Evolutionary conservation across 2,797 vertebrate genomes (phyloP), one percentile per base, ranked within the genome.

Genomic region (Heteromormyrus szaboi): DNA sequence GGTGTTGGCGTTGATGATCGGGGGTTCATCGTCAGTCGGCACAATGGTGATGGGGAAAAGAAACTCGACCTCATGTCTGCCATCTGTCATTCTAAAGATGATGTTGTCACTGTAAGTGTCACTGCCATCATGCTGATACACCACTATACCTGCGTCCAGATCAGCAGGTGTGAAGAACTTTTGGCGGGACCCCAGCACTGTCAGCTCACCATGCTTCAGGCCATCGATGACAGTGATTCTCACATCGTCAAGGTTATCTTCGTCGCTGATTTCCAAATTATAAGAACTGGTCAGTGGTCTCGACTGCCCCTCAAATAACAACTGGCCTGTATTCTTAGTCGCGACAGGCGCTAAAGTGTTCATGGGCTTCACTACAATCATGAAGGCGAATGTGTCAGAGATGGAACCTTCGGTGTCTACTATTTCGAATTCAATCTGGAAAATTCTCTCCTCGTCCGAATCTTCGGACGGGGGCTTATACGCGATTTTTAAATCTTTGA

Each of bases 21-120:
- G 97, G 0, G 97, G 96, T 89, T 98, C 96, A 46, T 98, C 96
- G 29, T 98, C 97, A 22, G 96, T 97, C 6, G 97, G 96, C 22
- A 95, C 95, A 48, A 98, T 96, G 19, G 96, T 95, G 90, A 98
- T 95, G 2, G 96, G 96, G 89, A 97, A 97, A 90, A 99, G 94
- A 94, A 98, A 97, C 89, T 98, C 95, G 0, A 97, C 96, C 81
- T 96, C 96, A 88, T 97, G 96, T 7, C 81, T 94, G 59, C 96
- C 96, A 8, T 98, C 97, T 11, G 95, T 95, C 96, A 98, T 95
- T 87, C 92, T 90, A 91, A 98, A 97, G 91, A 98, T 92, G 87
- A 97, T 95, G 89, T 97, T 98, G 92, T 98, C 97, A 0, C 97
- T 98, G 91, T 96, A 97, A 50, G 96, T 97, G 90, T 98, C 95